These are phyloP conservation scores for Anthoscopus minutus DNA, from an alignment of 2,113 vertebrate genomes.

Conservation along the genomic window DNA sequence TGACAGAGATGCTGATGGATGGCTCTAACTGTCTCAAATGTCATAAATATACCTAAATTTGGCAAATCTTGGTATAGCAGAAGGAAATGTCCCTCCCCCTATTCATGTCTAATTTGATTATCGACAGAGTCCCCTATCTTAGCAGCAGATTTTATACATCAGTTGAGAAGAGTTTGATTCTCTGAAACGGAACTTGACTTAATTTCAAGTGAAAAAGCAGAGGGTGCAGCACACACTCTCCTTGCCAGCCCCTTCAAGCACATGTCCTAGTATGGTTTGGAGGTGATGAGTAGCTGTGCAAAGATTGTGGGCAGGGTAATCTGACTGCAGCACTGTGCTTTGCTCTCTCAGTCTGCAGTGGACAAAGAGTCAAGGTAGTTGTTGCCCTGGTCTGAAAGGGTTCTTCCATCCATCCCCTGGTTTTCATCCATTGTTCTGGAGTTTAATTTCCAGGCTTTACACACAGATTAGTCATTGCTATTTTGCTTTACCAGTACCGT, in stretches of 20 bases:
- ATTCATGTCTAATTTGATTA: conserved; percentile 45
- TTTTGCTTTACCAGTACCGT: background rate
- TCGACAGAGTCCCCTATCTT: background rate
- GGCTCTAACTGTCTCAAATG: conserved; percentile 44
- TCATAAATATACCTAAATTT: conserved; percentile 42
- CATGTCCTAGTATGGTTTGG: background rate
- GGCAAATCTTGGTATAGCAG: conserved; percentile 6
- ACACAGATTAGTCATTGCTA: background rate
- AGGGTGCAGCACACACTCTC: background rate
- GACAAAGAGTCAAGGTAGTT: background rate
- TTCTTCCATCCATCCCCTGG: background rate
- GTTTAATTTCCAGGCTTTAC: background rate
- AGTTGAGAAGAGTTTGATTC: background rate
- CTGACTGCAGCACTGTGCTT: background rate
- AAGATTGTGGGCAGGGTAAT: background rate
- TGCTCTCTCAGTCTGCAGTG: background rate
- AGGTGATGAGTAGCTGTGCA: background rate
- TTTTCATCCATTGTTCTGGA: background rate
- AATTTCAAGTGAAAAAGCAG: conserved; percentile 29
- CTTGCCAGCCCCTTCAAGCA: background rate
- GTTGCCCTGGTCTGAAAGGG: background rate
- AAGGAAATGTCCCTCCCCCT: conserved; percentile 34
- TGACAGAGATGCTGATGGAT: conserved; percentile 52
- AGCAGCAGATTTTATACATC: conserved; percentile 29
- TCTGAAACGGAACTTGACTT: background rate